These are phyloP conservation scores for Dolichoris vasculosae DNA, from an alignment of 1,140 invertebrate genomes.

Conservation along the genomic window DNA sequence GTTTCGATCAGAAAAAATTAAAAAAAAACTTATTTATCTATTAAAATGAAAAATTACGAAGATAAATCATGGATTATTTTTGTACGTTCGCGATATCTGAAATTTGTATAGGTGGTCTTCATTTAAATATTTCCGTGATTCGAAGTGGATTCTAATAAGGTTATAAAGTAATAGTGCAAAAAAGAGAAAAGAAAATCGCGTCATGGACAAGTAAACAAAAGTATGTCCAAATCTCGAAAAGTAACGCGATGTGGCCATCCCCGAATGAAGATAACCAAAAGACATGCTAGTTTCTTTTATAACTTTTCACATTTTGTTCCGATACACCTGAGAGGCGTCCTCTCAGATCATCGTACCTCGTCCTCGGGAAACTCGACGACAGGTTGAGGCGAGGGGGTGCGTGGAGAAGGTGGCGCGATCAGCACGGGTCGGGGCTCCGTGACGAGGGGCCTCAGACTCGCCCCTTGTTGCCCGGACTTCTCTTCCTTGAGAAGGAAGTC, in stretches of 20 bases:
- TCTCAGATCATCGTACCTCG: constrained; percentile 81
- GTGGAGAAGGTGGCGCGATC: constrained; percentile 77
- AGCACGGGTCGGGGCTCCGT: constrained; percentile 73
- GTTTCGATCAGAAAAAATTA: no score
- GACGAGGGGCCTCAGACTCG: constrained; percentile 72
- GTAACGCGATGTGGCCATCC: background rate
- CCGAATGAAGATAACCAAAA: constrained; percentile 47
- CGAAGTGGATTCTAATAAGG: no score
- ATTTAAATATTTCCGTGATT: no score
- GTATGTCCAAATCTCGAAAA: background rate
- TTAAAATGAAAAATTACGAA: no score
- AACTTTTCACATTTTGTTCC: background rate
- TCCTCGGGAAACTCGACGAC: constrained; percentile 87
- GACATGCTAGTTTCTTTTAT: constrained; percentile 48
- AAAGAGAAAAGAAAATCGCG: background rate
- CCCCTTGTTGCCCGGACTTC: constrained; percentile 75
- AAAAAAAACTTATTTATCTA: no score
- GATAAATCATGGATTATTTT: no score
- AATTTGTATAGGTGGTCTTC: no score
- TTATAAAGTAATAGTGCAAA: background rate
- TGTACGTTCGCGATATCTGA: no score
- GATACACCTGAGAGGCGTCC: background rate
- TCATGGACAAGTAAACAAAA: background rate
- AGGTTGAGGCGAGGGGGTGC: constrained; percentile 83
- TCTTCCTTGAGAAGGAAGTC: constrained; percentile 90